Evolutionary conservation across 2,113 vertebrate species (phyloP).

Genomic region (Bostrychus sinensis): DNA sequence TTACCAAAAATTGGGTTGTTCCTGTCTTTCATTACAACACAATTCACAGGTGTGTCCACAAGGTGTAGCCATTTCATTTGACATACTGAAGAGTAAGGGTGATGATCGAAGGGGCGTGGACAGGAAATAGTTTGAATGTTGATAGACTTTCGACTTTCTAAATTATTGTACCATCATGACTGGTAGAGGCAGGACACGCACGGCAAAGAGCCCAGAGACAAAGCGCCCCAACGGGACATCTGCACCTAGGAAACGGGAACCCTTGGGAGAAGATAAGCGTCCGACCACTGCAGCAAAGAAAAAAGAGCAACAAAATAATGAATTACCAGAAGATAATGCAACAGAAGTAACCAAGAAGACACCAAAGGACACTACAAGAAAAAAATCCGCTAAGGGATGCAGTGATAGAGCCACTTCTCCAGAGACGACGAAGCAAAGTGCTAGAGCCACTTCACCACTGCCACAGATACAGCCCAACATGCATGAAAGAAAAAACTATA

Average conservation of each 20-base stretch:
- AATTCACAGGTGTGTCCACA: constrained; percentile 26
- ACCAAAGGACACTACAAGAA: not conserved
- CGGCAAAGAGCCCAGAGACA: not conserved
- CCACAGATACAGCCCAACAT: not conserved
- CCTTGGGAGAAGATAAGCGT: not conserved
- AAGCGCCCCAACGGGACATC: not conserved
- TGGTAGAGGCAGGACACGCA: constrained; percentile 28
- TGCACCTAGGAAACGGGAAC: not conserved
- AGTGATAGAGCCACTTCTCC: not conserved
- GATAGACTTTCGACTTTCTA: not conserved
- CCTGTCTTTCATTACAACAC: not conserved
- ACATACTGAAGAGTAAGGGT: not conserved
- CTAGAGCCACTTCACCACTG: not conserved
- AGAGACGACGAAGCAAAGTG: not conserved
- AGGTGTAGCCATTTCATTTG: constrained; percentile 29
- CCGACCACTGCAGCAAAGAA: not conserved
- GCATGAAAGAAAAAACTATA: not conserved
- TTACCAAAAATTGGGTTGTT: constrained; percentile 54
- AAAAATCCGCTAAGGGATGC: not conserved
- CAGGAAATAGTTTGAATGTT: not conserved
- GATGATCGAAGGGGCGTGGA: constrained; percentile 12
- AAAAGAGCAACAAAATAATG: not conserved
- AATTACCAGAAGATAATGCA: not conserved
- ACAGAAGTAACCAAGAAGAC: no score
- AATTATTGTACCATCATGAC: constrained; percentile 42